Evolutionary conservation across 2,888 invertebrate species (phyloP), one percentile per base, ranked within the genome.

Genomic region (Lasioglossum calceatum): DNA sequence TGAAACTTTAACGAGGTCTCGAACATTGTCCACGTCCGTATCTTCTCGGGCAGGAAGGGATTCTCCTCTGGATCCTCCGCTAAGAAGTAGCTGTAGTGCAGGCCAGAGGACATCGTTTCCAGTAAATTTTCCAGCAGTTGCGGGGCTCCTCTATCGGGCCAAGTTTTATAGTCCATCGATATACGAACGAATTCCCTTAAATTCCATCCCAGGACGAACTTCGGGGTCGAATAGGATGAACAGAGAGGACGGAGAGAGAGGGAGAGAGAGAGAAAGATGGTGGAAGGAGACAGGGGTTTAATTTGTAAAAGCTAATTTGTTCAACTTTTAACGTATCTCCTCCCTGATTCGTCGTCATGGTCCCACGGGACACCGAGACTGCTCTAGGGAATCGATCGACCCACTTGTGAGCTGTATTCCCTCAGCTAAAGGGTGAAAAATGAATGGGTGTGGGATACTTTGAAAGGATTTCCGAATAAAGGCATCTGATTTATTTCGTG

Each of bases 291-390:
- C 32, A 90, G 39, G 91, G 92, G 91, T 94, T 93, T 94, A 93
- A 95, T 94, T 94, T 94, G 94, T 94, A 93, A 93, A 93, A 94
- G 93, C 93, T 95, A 94, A 94, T 94, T 94, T 92, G 91, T 90
- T 92, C 87, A 93, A 94, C 93, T 94, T 94, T 94, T 93, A 89
- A 91, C 88, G 84, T 88, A 36, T 75, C 75, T 78, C 77, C 67
- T 75, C 70, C 70, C 73, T 71, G 74, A 54, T 70, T 54, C 44
- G 39, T 10, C 16, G 64, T 80, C 77, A n/a, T 36, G 77, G 23
- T 50, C 50, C 50, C 58, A 12, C 36, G 76, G 84, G 70, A 76
- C 81, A 67, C 70, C 42, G 64, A 58, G 81, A 79, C 81, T 70
- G 79, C 81, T 81, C 36, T 32, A 64, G 67, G 77, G 86, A 78